Base-by-base conservation (phyloP, 2,888 invertebrate genomes). In the Alentia gelatinosa region DNA sequence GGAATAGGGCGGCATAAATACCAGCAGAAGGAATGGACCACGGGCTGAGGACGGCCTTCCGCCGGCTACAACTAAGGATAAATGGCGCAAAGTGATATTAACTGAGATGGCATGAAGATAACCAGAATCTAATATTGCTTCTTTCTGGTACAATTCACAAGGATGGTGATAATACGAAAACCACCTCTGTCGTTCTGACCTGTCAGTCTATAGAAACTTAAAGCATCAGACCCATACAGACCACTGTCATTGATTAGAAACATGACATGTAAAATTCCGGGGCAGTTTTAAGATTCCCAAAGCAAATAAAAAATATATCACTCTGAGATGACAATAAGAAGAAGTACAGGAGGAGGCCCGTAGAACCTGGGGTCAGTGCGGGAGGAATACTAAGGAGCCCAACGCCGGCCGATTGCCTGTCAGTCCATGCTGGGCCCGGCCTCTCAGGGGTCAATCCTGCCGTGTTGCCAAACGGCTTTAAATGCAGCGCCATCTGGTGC, bases 1-100 rank as follows among this genome's bases (percentile, higher is more conserved):
- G 79, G 79, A 79, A 23, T 35, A 26, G 79, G 39, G 37, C 19
- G 37, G 79, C 39, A 79, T 79, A 37, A 79, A 79, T 79, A 79
- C 79, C 37, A 7, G 39, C 35, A 19, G 37, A 1, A 7, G 9
- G 9, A 35, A 35, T n/a, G 63, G n/a, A 12, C 5, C 63, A n/a
- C 23, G 15, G 79, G 26, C 30, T 15, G 74, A 5, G 26, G 30
- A 74, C 4, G 12, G 30, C 33, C 74, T 33, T 26, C 74, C 26
- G 12, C 12, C 74, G 30, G 26, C 26, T n/a, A 4, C 30, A 47
- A 47, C 47, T 3, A 74, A n/a, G 39, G 79, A 37, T 37, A 39
- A 79, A 35, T 79, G 35, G 79, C 19, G 23, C 37, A 79, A 19
- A 79, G 79, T 37, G 39, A 37, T 79, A 79, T 39, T 79, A 74